Percentiles rank a stretch among this genome's conserved stretches.
Evolutionary conservation across 2,113 vertebrate species (phyloP).

Genomic region (Antechinus flavipes): DNA sequence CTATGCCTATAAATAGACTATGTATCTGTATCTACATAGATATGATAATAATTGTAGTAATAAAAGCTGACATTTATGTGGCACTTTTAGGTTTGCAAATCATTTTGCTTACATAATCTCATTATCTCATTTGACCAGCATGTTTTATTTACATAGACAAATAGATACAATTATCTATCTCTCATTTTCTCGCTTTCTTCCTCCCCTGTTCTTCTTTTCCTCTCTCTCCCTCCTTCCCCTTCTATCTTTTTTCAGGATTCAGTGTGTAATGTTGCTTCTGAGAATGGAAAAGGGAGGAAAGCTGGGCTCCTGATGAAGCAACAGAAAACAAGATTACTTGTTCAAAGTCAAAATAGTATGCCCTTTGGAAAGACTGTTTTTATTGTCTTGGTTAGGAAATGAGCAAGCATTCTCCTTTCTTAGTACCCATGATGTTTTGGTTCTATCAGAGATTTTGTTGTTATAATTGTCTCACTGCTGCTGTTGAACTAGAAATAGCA

Average conservation of each 20-base stretch:
- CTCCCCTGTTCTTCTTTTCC: neutral
- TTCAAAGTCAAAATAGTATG: slow-evolving; percentile 48
- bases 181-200: neutral
- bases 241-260: neutral
- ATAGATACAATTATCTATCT: neutral
- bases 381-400: slow-evolving; percentile 54
- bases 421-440: slow-evolving; percentile 39
- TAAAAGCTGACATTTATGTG: neutral
- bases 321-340: slow-evolving; percentile 40
- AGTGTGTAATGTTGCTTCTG: slow-evolving; percentile 20
- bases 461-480: slow-evolving; percentile 59
- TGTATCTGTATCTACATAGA: neutral
- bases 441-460: slow-evolving; percentile 55
- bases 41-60: neutral
- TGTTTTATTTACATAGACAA: neutral
- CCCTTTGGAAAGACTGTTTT: slow-evolving; percentile 48
- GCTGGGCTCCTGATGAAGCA: slow-evolving; percentile 13
- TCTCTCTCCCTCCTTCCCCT: neutral
- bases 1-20: neutral
- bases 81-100: neutral
- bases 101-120: neutral
- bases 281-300: neutral
- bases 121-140: neutral
- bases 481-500: slow-evolving; percentile 62
- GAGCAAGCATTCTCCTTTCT: slow-evolving; percentile 27